phyloP scores from a whole-genome alignment of 2,797 vertebrate genomes.

The Typhlichthys subterraneus region DNA sequence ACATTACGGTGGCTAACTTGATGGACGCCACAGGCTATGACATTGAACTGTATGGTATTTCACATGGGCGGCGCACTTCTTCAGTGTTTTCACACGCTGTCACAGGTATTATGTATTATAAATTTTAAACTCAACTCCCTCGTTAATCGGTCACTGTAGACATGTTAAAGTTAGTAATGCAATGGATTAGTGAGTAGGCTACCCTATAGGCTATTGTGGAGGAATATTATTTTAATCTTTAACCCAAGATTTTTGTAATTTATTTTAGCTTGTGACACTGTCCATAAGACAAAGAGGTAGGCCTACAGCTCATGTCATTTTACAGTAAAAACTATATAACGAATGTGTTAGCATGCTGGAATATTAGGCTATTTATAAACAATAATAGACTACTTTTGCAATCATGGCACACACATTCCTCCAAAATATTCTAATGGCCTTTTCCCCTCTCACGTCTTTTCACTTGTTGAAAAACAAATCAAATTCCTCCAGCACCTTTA shows the following conservation, averaged over 20 bases:
- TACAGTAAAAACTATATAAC: too few relatives aligned
- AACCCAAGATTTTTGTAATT: too few relatives aligned
- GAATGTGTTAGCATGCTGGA: neutral
- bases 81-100: slow-evolving; percentile 80
- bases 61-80: slow-evolving; percentile 76
- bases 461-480: slow-evolving; percentile 14
- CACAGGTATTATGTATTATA: slow-evolving; percentile 83
- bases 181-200: too few relatives aligned
- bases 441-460: slow-evolving; percentile 44
- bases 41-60: slow-evolving; percentile 82
- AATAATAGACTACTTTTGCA: slow-evolving; percentile 62
- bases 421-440: slow-evolving; percentile 60
- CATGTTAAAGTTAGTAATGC: neutral
- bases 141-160: slow-evolving; percentile 10
- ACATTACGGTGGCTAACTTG: slow-evolving; percentile 79
- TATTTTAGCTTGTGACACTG: too few relatives aligned
- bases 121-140: slow-evolving; percentile 23
- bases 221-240: too few relatives aligned
- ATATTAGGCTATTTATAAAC: slow-evolving; percentile 5
- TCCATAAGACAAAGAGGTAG: too few relatives aligned
- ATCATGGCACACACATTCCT: slow-evolving; percentile 64
- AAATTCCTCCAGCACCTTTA: slow-evolving; percentile 80
- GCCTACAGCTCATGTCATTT: too few relatives aligned
- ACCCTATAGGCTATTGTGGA: too few relatives aligned
- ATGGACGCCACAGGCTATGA: slow-evolving; percentile 83